Evolutionary conservation across 2,797 vertebrate genomes (phyloP).

Genomic region (Acanthis flammea): DNA sequence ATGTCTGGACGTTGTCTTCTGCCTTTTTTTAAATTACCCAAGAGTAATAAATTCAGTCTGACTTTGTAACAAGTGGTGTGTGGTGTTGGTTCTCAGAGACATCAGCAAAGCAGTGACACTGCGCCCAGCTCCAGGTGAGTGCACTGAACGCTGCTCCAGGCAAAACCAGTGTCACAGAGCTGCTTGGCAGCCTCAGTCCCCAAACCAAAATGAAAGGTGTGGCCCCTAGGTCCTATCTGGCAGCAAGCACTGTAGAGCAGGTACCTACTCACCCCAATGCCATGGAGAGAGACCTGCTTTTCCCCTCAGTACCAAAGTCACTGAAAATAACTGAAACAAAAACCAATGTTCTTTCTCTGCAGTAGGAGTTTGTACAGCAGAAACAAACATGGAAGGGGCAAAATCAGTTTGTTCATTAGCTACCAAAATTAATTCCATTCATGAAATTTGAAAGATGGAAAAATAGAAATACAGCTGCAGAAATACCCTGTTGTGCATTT

Average conservation of each 20-base stretch:
- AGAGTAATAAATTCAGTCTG: conserved; percentile 64
- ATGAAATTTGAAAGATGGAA: not conserved
- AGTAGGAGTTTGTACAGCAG: not conserved
- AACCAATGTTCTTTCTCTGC: not conserved
- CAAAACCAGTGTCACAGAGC: accelerated
- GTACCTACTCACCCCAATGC: accelerated
- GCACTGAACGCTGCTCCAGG: accelerated
- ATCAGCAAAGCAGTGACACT: not conserved
- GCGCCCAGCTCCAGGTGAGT: not conserved
- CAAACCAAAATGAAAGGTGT: not conserved
- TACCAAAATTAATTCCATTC: not conserved
- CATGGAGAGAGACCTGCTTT: not conserved
- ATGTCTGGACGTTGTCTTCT: conserved; percentile 16
- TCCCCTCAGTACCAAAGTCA: not conserved
- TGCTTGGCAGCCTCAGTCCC: not conserved
- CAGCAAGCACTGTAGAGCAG: accelerated
- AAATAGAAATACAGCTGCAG: not conserved
- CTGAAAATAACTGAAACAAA: not conserved
- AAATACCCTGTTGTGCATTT: not conserved
- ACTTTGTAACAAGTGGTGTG: conserved; percentile 50
- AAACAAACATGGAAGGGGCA: accelerated
- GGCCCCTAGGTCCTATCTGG: too few relatives aligned
- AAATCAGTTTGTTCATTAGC: not conserved
- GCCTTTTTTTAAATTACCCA: conserved; percentile 56
- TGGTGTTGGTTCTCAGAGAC: conserved; percentile 14